These are phyloP conservation scores for Setipinna tenuifilis DNA, from an alignment of 2,797 vertebrate species.

Conservation along the genomic window DNA sequence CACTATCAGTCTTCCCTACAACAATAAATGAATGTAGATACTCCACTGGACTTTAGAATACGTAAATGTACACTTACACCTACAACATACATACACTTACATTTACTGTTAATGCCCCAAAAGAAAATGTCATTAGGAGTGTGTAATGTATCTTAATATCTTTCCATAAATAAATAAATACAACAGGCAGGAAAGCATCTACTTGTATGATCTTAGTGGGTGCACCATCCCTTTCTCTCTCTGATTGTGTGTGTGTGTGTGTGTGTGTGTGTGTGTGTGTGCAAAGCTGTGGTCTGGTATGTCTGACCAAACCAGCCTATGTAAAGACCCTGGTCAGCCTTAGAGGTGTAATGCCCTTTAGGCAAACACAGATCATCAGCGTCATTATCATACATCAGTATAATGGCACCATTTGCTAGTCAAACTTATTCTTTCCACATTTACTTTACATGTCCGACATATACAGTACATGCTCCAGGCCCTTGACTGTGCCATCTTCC, in stretches of 20 bases:
- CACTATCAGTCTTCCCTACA: too few relatives aligned
- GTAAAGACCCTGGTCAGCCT: not conserved
- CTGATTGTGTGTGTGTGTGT: not conserved
- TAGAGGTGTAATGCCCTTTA: not conserved
- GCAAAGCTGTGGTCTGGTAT: not conserved
- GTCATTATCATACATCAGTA: not conserved
- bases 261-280: not conserved
- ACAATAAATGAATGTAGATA: not conserved
- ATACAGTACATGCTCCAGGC: too few relatives aligned
- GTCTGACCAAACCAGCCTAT: not conserved
- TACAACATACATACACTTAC: not conserved
- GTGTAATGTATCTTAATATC: too few relatives aligned
- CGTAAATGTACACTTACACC: not conserved
- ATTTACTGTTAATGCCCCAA: not conserved
- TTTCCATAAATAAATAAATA: too few relatives aligned
- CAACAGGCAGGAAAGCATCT: too few relatives aligned
- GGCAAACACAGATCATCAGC: not conserved
- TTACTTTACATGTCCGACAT: too few relatives aligned
- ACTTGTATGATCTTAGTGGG: too few relatives aligned
- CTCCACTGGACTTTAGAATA: not conserved
- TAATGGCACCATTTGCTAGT: not conserved
- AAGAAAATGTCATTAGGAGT: not conserved
- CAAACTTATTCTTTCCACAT: not conserved
- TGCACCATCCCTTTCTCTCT: not conserved
- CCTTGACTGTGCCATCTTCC: too few relatives aligned